Conservation (phyloP, 2,888 invertebrate species). For the Copidosoma aretas region DNA sequence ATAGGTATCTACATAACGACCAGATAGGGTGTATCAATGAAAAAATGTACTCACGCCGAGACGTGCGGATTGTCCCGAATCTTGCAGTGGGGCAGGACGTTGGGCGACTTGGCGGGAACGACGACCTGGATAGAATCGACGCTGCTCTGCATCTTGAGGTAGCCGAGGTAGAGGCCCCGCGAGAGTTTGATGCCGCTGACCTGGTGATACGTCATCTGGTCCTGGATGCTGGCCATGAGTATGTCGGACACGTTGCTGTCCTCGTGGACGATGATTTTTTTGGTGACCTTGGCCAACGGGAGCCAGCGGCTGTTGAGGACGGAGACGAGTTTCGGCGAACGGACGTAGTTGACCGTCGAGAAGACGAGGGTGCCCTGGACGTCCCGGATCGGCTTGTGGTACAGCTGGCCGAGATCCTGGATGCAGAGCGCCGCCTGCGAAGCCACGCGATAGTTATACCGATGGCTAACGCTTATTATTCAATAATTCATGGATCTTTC, state of each 20-base stretch:
- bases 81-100: constrained; percentile 92
- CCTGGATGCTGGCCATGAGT: constrained; percentile 86
- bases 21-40: neutral
- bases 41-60: constrained; percentile 75
- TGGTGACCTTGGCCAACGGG: constrained; percentile 82
- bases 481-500: too few species aligned
- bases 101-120: constrained; percentile 90
- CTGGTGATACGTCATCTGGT: constrained; percentile 77
- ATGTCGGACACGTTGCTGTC: constrained; percentile 82
- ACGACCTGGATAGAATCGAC: constrained; percentile 93
- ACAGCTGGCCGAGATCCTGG: constrained; percentile 93
- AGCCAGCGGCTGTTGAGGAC: constrained; percentile 93
- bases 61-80: constrained; percentile 95
- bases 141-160: constrained; percentile 94
- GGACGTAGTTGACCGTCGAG: constrained; percentile 82
- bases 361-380: constrained; percentile 89
- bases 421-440: constrained; percentile 85
- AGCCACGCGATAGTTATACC: too few species aligned
- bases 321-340: constrained; percentile 84
- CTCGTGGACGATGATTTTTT: constrained; percentile 77
- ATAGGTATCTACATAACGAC: too few species aligned
- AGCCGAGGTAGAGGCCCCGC: constrained; percentile 92
- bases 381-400: constrained; percentile 89
- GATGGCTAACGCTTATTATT: too few species aligned
- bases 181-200: constrained; percentile 82